Evolutionary conservation across 2,797 vertebrate genomes (phyloP), one percentile per base, ranked within the genome.

Genomic region (Crocidura indochinensis): DNA sequence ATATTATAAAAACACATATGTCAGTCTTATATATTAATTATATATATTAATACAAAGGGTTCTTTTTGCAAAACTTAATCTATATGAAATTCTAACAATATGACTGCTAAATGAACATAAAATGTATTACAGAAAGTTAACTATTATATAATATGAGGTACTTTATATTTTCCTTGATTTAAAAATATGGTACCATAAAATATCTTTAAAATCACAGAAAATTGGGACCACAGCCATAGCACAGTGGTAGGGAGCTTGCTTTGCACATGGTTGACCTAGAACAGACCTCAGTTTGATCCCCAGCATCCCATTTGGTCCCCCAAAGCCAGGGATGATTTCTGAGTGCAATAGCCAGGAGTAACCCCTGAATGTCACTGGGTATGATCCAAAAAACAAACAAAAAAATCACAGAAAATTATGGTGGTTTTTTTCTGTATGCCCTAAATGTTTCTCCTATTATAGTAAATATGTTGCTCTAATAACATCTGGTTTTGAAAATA

Each of bases 121-220:
- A 80, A 31, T 80, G 6, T 64, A 83, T 79, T 74, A 22, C 2
- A 78, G 44, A 15, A 78, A 87, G 29, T 83, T 86, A 73, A 9
- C 24, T 44, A n/a, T 81, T 38, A 15, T 73, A 46, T 73, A 67
- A 65, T 38, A 27, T 78, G 62, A 31, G 10, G 31, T 47, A 3
- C 7, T 47, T 80, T 67, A 47, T 47, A 31, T 75, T 3, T 72
- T 2, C 44, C 10, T 80, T 51, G 10, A 29, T 73, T 44, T 69
- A 26, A 83, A 72, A 72, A 56, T 46, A 77, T 4, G 8, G 68
- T 82, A 77, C 72, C 75, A 84, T n/a, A 53, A 31, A 90, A 82
- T 38, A 72, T 10, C 75, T 82, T 56, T 84, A 51, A 15, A 74
- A 74, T 83, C 75, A 69, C 2, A 60, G 15, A 80, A 84, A 51